Conservation (phyloP, 2,113 vertebrate genomes). For the Paramormyrops kingsleyae region DNA sequence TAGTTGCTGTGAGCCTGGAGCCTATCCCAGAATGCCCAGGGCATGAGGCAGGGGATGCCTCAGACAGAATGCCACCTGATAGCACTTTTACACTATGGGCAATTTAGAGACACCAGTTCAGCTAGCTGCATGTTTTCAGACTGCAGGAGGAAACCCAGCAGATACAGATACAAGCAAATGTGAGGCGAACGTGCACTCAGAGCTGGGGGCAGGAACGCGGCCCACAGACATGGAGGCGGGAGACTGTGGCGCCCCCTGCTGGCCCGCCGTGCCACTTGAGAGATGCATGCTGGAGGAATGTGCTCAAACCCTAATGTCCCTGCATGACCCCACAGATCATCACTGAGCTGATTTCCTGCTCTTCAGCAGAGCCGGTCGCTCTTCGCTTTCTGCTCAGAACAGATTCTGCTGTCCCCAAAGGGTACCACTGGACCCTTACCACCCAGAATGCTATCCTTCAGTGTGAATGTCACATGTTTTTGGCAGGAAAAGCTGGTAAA, state of each 20-base stretch:
- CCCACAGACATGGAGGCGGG: neutral
- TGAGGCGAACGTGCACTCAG: neutral
- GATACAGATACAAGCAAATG: neutral
- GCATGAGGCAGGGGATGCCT: neutral
- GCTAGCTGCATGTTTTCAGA: neutral
- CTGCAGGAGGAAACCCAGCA: neutral
- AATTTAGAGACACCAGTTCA: neutral
- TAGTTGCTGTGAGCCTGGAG: neutral
- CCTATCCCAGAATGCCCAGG: neutral
- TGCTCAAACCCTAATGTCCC: neutral
- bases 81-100: neutral
- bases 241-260: neutral
- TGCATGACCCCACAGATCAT: neutral
- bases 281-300: neutral
- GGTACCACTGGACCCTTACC: neutral
- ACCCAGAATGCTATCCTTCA: neutral
- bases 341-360: neutral
- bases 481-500: neutral
- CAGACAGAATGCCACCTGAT: neutral
- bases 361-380: neutral
- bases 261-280: neutral
- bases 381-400: neutral
- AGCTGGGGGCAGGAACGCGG: neutral
- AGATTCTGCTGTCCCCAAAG: neutral
- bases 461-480: neutral